Evolutionary conservation across 2,113 vertebrate species (phyloP).

Genomic region (Dermatemys mawii): DNA sequence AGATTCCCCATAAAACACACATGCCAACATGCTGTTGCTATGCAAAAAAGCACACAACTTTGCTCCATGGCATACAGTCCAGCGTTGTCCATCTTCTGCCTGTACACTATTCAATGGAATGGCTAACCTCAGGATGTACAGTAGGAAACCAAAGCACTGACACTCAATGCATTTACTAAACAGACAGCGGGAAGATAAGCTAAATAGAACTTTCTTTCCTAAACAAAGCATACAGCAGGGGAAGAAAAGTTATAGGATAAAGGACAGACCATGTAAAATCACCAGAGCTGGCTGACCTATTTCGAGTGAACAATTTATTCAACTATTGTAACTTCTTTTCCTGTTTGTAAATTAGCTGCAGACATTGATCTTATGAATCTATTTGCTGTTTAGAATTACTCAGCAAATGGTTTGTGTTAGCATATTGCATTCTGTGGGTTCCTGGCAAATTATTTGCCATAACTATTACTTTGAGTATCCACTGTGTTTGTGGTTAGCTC

Average conservation of each 20-base stretch:
- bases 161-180: background rate
- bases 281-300: background rate
- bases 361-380: background rate
- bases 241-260: background rate
- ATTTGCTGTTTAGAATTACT: slow-evolving; percentile 12
- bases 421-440: background rate
- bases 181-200: slow-evolving; percentile 1
- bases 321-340: background rate
- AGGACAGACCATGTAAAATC: slow-evolving; percentile 6
- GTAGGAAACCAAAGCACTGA: background rate
- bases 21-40: background rate
- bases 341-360: background rate
- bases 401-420: slow-evolving; percentile 27
- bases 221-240: accelerated
- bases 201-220: background rate
- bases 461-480: background rate
- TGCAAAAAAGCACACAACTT: background rate
- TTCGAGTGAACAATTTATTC: background rate
- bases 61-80: accelerated
- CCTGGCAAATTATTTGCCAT: background rate
- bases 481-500: background rate
- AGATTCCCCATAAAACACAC: background rate
- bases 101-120: background rate
- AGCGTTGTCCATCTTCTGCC: slow-evolving; percentile 9
- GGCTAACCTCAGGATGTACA: background rate